phyloP scores from a whole-genome alignment of 2,113 vertebrate species.

The Sylvietta virens region DNA sequence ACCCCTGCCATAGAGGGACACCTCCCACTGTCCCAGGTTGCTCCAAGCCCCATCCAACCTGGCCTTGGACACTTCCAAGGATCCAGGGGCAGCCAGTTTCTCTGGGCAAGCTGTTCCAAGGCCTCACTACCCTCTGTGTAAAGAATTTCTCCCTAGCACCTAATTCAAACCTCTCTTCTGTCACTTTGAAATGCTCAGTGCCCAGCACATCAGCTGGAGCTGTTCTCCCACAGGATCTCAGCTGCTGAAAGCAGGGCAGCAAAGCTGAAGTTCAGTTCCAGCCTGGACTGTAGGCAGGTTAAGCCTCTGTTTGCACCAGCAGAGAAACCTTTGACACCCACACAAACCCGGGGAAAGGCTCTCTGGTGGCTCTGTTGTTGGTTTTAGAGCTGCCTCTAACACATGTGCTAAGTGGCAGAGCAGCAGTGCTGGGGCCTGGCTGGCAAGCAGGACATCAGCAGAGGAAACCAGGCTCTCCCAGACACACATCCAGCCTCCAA shows the following conservation, averaged over 20 bases:
- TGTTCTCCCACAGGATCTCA: accelerated
- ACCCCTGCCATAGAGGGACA: not conserved
- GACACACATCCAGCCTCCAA: not conserved
- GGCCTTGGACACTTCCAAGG: not conserved
- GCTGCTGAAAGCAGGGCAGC: not conserved
- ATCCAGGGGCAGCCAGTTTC: not conserved
- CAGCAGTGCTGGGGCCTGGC: not conserved
- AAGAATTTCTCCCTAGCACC: not conserved
- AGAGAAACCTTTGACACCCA: not conserved
- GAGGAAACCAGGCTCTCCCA: not conserved
- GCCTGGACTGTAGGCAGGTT: not conserved
- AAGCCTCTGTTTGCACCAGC: not conserved
- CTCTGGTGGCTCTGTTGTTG: not conserved
- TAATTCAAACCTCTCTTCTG: not conserved
- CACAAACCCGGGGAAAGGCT: not conserved
- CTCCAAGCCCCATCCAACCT: accelerated
- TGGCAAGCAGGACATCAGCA: not conserved
- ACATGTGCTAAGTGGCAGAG: not conserved
- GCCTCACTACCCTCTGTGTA: not conserved
- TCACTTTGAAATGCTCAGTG: not conserved
- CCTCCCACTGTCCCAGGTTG: accelerated
- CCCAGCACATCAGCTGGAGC: not conserved
- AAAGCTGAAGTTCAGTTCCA: not conserved
- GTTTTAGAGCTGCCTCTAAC: not conserved
- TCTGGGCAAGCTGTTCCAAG: not conserved